These are phyloP conservation scores for Gymnocypris eckloni DNA, from an alignment of 2,797 vertebrate species.

Conservation along the genomic window DNA sequence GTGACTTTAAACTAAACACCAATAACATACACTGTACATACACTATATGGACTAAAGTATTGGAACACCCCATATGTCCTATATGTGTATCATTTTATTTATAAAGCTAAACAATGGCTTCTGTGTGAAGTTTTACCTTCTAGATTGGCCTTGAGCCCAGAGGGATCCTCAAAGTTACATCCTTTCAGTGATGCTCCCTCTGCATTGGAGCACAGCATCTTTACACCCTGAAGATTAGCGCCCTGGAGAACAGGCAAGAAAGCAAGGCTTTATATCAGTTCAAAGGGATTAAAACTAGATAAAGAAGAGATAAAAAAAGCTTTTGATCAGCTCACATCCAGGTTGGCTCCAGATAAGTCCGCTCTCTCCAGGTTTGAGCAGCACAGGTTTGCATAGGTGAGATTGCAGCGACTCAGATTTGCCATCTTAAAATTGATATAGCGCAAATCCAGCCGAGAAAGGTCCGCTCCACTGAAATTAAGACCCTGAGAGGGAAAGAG, in stretches of 20 bases:
- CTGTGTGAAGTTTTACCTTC: slow-evolving; percentile 82
- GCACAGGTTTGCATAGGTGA: slow-evolving; percentile 94
- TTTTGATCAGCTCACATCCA: slow-evolving; percentile 86
- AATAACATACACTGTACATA: too few species aligned
- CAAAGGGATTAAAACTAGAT: background rate
- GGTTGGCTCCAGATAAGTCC: slow-evolving; percentile 94
- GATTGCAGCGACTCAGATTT: slow-evolving; percentile 95
- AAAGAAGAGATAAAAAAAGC: background rate
- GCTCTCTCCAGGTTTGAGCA: slow-evolving; percentile 95
- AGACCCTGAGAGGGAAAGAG: slow-evolving; percentile 78
- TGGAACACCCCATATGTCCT: too few species aligned
- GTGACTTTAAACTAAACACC: too few species aligned
- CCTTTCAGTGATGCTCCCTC: slow-evolving; percentile 95
- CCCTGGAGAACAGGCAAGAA: slow-evolving; percentile 76
- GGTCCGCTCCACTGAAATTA: slow-evolving; percentile 91
- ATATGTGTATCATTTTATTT: background rate
- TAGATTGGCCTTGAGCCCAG: slow-evolving; percentile 96
- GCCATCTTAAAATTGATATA: slow-evolving; percentile 98
- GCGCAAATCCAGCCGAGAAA: slow-evolving; percentile 86
- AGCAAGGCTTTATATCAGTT: background rate
- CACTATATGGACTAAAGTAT: too few species aligned
- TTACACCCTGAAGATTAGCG: slow-evolving; percentile 96
- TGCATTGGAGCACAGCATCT: slow-evolving; percentile 97
- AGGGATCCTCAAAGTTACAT: slow-evolving; percentile 98
- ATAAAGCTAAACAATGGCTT: background rate